phyloP scores from a whole-genome alignment of 2,888 invertebrate genomes.

The Synergus japonicus region DNA sequence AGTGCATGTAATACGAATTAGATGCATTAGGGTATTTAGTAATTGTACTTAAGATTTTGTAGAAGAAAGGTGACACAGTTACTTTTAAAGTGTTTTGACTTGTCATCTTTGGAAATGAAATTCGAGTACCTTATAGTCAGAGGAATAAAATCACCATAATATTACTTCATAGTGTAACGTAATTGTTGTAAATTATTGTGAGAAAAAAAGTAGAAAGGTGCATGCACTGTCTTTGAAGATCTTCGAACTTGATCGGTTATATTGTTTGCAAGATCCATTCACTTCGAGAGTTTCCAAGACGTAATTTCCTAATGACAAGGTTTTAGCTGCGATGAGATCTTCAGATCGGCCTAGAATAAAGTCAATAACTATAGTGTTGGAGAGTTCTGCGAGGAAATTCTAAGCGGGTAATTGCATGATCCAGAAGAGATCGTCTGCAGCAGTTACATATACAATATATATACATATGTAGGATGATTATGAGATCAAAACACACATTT shows the following conservation, averaged over 20 bases:
- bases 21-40: neutral
- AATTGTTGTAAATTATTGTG: constrained; percentile 15
- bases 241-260: constrained; percentile 24
- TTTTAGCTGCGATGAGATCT: constrained; percentile 21
- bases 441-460: constrained; percentile 20
- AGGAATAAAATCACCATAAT: neutral
- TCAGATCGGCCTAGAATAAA: neutral
- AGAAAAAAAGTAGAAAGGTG: constrained; percentile 7
- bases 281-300: constrained; percentile 26
- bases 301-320: constrained; percentile 33
- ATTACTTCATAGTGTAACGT: neutral
- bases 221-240: constrained; percentile 17
- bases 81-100: neutral
- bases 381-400: neutral
- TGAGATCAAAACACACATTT: constrained; percentile 51
- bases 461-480: constrained; percentile 52
- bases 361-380: neutral
- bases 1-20: neutral
- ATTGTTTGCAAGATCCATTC: constrained; percentile 28
- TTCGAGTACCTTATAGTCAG: neutral
- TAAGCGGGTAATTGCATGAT: constrained; percentile 51
- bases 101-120: neutral
- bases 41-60: neutral
- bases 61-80: neutral
- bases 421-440: constrained; percentile 42